Evolutionary conservation across 2,113 vertebrate species (phyloP), one percentile per base, ranked within the genome.

Genomic region (Anthoscopus minutus): DNA sequence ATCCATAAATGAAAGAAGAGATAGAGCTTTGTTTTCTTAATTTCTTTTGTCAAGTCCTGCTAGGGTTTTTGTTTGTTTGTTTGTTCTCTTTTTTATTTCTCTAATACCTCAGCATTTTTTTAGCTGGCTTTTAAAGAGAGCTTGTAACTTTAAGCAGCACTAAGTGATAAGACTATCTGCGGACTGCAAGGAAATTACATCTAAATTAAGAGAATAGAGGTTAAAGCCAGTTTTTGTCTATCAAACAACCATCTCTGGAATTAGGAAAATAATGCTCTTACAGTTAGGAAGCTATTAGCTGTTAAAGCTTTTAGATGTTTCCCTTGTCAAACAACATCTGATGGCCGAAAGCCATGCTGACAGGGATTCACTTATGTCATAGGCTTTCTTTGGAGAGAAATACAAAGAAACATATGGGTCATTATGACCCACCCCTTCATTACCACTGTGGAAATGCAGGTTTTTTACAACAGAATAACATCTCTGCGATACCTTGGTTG

Each of bases 401-500:
- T 37, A 88, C 66, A 87, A 94, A 93, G 74, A 91, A 93, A 64
- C 69, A 88, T 81, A 83, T 62, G 91, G 92, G 79, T 94, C 81
- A 80, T 42, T 56, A 19, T 57, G 87, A 91, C 81, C 90, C 90
- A 64, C 48, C 45, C 62, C 65, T 84, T 90, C 87, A 84, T 90
- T 88, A 88, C 45, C 76, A 48, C 74, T 45, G 50, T 65, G 80
- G 81, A 96, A 96, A 88, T 64, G 92, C 73, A 81, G 18, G 3
- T 84, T 88, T 92, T 94, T 88, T 70, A 79, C 82, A 90, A 83
- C 20, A 73, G 74, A 92, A 95, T 92, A 92, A 78, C 94, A 94
- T 95, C 89, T 82, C 50, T 53, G 22, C 18, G 15, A 94, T 94
- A 96, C 93, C 94, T 96, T 93, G 91, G 83, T 94, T 96, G 93